Evolutionary conservation across 2,888 invertebrate genomes (phyloP), one percentile per base, ranked within the genome.

Genomic region (Lasioglossum pauxillum): DNA sequence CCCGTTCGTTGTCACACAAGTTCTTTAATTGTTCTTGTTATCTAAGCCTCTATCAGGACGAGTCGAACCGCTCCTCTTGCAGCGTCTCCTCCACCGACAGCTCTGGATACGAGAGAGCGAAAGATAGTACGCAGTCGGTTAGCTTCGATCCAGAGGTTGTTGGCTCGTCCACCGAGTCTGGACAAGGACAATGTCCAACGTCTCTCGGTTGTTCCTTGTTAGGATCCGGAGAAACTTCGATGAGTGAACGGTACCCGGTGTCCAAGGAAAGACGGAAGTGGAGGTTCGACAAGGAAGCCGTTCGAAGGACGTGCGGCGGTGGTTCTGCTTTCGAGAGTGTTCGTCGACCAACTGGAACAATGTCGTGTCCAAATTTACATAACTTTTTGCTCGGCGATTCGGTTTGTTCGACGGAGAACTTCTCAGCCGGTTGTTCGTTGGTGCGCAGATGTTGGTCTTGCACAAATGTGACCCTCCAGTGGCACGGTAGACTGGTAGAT

Each of bases 21-120:
- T 94, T 94, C 76, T 91, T 89, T 78, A 93, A 93, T 79, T 93
- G 93, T 81, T 92, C 93, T 74, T 93, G 94, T 84, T 94, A 94
- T 80, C 89, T 90, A 19, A 80, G 38, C 14, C 38, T 78, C 0
- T 75, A 76, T 41, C 72, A 73, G 46, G 67, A 76, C 8, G 72
- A 53, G 14, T 77, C 74, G 4, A 73, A 27, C 12, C 41, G 75
- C 79, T 82, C 82, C 14, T 79, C 76, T 67, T 46, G 77, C 74
- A 64, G 19, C 46, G 31, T 53, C 16, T 83, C 78, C 5, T 84
- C 77, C 16, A 64, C 44, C 35, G 73, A 88, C 31, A 79, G 75
- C 27, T 53, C 19, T 16, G 73, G 67, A 31, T 60, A 76, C 23
- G 27, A 57, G n/a, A 57, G 57, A 57, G 57, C 31, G 5, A 38